These are phyloP conservation scores for Lasioglossum baleicum DNA, from an alignment of 1,140 invertebrate species.

Conservation along the genomic window DNA sequence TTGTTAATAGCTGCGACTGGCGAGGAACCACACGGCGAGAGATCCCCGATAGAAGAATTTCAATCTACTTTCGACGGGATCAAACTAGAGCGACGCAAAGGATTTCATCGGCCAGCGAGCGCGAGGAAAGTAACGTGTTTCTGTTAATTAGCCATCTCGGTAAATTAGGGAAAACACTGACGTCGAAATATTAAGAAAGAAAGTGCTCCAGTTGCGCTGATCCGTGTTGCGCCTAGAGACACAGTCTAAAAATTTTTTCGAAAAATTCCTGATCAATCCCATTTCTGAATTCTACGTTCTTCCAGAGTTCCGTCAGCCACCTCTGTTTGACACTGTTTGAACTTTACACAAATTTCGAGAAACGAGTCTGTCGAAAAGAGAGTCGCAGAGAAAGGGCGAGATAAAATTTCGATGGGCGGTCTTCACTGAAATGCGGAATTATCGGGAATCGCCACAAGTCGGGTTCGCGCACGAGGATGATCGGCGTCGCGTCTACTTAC, in stretches of 20 bases:
- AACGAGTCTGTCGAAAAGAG: too few species aligned
- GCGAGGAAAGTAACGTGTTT: constrained; percentile 22
- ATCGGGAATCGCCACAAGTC: neutral
- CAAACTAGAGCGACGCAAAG: neutral
- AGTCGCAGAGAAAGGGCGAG: too few species aligned
- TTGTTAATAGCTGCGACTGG: neutral
- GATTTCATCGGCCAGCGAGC: too few species aligned
- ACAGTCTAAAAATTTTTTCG: constrained; percentile 3
- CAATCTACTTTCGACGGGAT: neutral
- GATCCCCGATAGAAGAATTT: neutral
- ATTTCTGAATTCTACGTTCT: too few species aligned
- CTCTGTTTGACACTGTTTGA: too few species aligned
- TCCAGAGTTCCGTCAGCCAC: too few species aligned
- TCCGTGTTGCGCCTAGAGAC: neutral
- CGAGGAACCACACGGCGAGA: neutral
- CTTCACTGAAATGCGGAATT: too few species aligned
- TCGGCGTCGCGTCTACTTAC: constrained; percentile 63
- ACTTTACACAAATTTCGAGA: too few species aligned
- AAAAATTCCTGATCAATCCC: too few species aligned
- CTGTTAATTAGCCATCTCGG: constrained; percentile 7
- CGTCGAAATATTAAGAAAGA: constrained; percentile 25
- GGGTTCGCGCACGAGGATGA: constrained; percentile 19
- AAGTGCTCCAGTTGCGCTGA: constrained; percentile 28
- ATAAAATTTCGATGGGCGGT: too few species aligned
- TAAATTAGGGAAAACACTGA: constrained; percentile 10